These are phyloP conservation scores for Lucinisca nassula DNA, from an alignment of 2,888 invertebrate species.

Conservation along the genomic window DNA sequence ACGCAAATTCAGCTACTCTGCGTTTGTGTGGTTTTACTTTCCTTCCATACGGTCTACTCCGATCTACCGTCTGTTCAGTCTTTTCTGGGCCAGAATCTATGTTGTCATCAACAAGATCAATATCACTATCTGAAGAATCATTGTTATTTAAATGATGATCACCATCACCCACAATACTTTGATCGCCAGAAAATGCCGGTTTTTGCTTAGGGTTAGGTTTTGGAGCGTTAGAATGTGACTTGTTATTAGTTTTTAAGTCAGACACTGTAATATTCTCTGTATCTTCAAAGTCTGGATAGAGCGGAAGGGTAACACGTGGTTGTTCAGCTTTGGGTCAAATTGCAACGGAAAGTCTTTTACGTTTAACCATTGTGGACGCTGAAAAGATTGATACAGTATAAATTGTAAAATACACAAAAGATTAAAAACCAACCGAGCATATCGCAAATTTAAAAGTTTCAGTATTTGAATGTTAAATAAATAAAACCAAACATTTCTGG, in stretches of 20 bases:
- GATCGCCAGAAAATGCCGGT: not conserved
- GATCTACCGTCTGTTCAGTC: too few species aligned
- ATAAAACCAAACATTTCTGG: too few species aligned
- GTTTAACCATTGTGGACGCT: not conserved
- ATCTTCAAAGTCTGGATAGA: not conserved
- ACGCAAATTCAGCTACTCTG: not conserved
- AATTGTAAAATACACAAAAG: too few species aligned
- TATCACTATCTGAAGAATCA: too few species aligned
- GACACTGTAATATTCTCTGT: not conserved
- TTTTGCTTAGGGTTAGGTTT: not conserved
- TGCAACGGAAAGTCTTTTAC: not conserved
- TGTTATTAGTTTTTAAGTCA: not conserved
- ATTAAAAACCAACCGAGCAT: too few species aligned
- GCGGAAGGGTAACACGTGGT: not conserved
- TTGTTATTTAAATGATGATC: not conserved
- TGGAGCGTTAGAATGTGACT: not conserved
- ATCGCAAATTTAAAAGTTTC: too few species aligned
- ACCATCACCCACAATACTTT: not conserved
- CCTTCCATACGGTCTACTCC: too few species aligned
- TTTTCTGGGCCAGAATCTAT: too few species aligned
- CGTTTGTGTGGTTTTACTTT: too few species aligned
- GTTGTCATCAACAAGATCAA: too few species aligned
- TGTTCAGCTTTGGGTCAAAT: not conserved
- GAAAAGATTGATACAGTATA: too few species aligned
- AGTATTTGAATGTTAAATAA: too few species aligned